A percentile compares a stretch with the other conserved stretches of the same genome.
phyloP scores from a whole-genome alignment of 1,140 invertebrate species.

The Aphelinus certus region DNA sequence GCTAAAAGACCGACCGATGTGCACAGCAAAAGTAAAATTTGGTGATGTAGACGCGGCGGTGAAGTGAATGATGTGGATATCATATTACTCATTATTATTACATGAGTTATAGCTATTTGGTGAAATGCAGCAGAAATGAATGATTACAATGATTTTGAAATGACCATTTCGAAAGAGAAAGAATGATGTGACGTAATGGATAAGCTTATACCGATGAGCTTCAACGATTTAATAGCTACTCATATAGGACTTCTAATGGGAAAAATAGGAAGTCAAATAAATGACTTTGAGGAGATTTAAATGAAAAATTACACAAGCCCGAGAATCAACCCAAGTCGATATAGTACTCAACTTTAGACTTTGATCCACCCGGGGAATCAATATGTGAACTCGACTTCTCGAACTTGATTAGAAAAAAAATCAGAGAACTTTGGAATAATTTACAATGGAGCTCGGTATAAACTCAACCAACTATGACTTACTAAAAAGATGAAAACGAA shows the following conservation, averaged over 20 bases:
- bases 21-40: constrained; percentile 35
- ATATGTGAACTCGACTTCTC: not conserved
- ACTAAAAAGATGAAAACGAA: constrained; percentile 16
- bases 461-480: constrained; percentile 32
- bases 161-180: constrained; percentile 32
- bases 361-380: not conserved
- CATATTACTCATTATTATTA: constrained; percentile 20
- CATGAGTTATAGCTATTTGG: constrained; percentile 41
- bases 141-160: constrained; percentile 47
- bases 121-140: constrained; percentile 53
- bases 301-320: not conserved
- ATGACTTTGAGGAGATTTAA: no score
- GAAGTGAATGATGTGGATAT: constrained; percentile 10
- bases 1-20: constrained; percentile 27
- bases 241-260: not conserved
- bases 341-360: not conserved
- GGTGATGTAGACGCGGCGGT: constrained; percentile 5
- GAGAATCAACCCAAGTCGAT: not conserved
- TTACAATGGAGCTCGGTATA: constrained; percentile 20
- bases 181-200: constrained; percentile 19
- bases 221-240: not conserved
- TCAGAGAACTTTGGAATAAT: not conserved
- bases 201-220: constrained; percentile 33
- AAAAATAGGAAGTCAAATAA: not conserved
- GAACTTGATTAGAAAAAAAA: not conserved